These are phyloP conservation scores for Urocyon cinereoargenteus DNA, from an alignment of 2,797 vertebrate species.

Conservation along the genomic window DNA sequence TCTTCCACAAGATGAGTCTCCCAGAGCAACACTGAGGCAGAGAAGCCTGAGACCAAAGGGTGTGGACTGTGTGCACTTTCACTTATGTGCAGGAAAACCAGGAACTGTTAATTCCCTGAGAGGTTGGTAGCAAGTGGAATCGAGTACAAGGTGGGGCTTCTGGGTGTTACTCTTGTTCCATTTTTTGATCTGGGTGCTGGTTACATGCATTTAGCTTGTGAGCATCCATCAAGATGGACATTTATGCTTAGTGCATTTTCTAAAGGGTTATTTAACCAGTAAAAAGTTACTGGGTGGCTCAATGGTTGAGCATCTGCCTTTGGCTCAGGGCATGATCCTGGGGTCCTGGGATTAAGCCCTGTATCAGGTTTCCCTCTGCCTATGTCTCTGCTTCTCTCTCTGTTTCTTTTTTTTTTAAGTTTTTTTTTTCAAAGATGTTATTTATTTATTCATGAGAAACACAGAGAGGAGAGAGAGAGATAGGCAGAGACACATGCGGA, in stretches of 20 bases:
- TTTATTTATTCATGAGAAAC: too few relatives aligned
- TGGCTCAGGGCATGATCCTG: too few relatives aligned
- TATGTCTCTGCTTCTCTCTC: too few relatives aligned
- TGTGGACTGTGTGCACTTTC: accelerated
- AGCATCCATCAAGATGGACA: too few relatives aligned
- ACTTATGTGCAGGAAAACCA: accelerated
- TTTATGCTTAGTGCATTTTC: too few relatives aligned
- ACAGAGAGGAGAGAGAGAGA: too few relatives aligned
- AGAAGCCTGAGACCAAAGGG: not conserved
- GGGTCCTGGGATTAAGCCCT: too few relatives aligned
- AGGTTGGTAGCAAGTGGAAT: accelerated
- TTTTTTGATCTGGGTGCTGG: not conserved
- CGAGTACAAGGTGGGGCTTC: accelerated
- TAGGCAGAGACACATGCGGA: too few relatives aligned
- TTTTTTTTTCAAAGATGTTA: too few relatives aligned
- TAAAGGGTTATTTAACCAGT: not conserved
- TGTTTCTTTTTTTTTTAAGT: too few relatives aligned
- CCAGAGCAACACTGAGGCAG: not conserved
- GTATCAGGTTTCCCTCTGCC: too few relatives aligned
- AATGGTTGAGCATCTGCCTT: too few relatives aligned
- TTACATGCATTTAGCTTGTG: not conserved
- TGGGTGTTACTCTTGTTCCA: accelerated
- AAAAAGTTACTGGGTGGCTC: not conserved
- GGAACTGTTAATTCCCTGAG: not conserved
- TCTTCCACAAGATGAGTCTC: not conserved